phyloP scores from a whole-genome alignment of 53 echinoderm and acorn worm genomes.

The Zoroaster sp. region DNA sequence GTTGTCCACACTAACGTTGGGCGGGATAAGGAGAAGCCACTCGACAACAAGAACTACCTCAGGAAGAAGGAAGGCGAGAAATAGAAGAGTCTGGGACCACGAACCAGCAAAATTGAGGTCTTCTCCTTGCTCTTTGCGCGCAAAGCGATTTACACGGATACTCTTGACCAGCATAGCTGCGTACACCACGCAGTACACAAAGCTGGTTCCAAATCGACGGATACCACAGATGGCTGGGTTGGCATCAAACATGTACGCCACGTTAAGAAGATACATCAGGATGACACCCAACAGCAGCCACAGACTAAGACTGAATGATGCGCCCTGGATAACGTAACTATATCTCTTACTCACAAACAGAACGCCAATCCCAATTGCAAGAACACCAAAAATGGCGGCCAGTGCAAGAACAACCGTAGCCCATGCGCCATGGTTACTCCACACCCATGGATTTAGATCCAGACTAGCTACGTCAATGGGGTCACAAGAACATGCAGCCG shows the following conservation, averaged over 20 bases:
- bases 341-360: slow-evolving; percentile 33
- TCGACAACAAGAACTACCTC: slow-evolving; percentile 65
- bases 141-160: slow-evolving; percentile 52
- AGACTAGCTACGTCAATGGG: too few species aligned
- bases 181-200: slow-evolving; percentile 71
- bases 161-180: slow-evolving; percentile 67
- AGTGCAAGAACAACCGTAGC: slow-evolving; percentile 53
- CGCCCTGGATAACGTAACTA: slow-evolving; percentile 48
- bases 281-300: slow-evolving; percentile 70
- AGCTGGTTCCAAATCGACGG: slow-evolving; percentile 67
- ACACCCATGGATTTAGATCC: not conserved
- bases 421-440: slow-evolving; percentile 46
- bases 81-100: slow-evolving; percentile 65
- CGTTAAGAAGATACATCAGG: slow-evolving; percentile 70
- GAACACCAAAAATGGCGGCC: slow-evolving; percentile 26
- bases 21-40: slow-evolving; percentile 71
- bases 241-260: slow-evolving; percentile 68
- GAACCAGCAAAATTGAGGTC: slow-evolving; percentile 40
- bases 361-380: not conserved
- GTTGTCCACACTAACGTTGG: too few species aligned
- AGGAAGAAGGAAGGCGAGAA: slow-evolving; percentile 62
- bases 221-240: slow-evolving; percentile 66
- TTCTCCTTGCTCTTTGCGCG: slow-evolving; percentile 23
- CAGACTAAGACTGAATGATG: slow-evolving; percentile 55
- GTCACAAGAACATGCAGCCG: too few species aligned